A percentile compares a stretch with the other conserved stretches of the same genome.
Conservation (phyloP, 2,113 vertebrate genomes). For the Lepus americanus region DNA sequence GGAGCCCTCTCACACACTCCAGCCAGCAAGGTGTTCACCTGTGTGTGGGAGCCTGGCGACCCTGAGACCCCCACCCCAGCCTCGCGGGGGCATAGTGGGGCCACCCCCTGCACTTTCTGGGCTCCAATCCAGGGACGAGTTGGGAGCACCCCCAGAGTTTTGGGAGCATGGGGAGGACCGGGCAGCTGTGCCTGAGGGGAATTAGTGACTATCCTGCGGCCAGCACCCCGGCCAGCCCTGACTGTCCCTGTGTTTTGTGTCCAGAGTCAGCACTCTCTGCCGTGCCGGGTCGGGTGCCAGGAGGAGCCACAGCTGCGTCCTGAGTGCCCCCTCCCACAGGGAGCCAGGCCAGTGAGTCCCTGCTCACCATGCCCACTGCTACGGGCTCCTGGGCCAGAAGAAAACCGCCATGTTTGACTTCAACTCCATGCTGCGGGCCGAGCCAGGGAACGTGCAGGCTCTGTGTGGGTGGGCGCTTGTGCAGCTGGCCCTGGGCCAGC, state of each 20-base stretch:
- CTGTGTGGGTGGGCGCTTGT: conserved; percentile 94
- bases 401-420: conserved; percentile 97
- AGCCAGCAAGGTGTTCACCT: too few species aligned
- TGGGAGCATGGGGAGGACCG: too few species aligned
- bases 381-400: conserved; percentile 92
- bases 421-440: conserved; percentile 90
- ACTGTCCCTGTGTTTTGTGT: too few species aligned
- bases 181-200: too few species aligned
- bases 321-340: conserved; percentile 84
- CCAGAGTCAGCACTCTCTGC: neutral
- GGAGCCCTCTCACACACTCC: too few species aligned
- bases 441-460: conserved; percentile 89
- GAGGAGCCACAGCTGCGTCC: too few species aligned
- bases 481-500: conserved; percentile 91
- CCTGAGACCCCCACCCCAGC: too few species aligned
- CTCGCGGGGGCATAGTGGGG: too few species aligned
- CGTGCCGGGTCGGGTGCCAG: neutral
- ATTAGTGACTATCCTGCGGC: neutral
- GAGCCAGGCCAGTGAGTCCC: conserved; percentile 89
- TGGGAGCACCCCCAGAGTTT: too few species aligned
- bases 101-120: neutral
- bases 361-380: conserved; percentile 92
- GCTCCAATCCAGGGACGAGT: neutral
- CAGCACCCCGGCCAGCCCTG: neutral
- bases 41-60: too few species aligned